Conservation (phyloP, 2,888 invertebrate genomes). For the Syritta pipiens region DNA sequence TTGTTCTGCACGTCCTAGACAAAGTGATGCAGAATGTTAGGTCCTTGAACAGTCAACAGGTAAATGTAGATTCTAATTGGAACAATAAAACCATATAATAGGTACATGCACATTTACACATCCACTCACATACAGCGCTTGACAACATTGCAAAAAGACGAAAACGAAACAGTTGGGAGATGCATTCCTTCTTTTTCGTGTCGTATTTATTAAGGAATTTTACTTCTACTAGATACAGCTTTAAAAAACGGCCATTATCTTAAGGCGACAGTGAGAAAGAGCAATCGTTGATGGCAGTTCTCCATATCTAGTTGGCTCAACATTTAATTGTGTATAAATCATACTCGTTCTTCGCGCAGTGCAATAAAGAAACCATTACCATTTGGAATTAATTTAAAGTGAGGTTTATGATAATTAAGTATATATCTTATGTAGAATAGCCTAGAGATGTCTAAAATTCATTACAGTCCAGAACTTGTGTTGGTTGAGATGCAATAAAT, state of each 20-base stretch:
- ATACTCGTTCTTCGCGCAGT: slow-evolving; percentile 6
- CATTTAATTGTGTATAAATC: slow-evolving; percentile 54
- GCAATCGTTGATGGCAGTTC: slow-evolving; percentile 4
- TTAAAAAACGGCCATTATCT: slow-evolving; percentile 19
- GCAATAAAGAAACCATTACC: slow-evolving; percentile 28
- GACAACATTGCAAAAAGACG: too few relatives aligned
- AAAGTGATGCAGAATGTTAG: slow-evolving; percentile 84
- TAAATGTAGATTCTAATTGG: too few relatives aligned
- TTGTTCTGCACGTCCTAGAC: slow-evolving; percentile 83
- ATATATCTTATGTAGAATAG: slow-evolving; percentile 38
- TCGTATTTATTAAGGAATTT: slow-evolving; percentile 23
- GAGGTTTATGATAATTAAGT: slow-evolving; percentile 58
- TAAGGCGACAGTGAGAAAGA: neutral
- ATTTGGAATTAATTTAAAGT: slow-evolving; percentile 55
- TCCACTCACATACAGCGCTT: too few relatives aligned
- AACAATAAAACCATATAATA: too few relatives aligned
- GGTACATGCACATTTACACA: too few relatives aligned
- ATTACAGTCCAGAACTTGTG: slow-evolving; percentile 9
- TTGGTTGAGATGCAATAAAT: slow-evolving; percentile 26
- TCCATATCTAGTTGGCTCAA: slow-evolving; percentile 26
- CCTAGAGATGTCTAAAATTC: slow-evolving; percentile 15
- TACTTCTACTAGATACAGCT: neutral
- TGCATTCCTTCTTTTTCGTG: slow-evolving; percentile 3
- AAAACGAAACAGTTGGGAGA: too few relatives aligned
- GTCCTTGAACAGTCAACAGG: slow-evolving; percentile 87